Conservation (phyloP, 2,888 invertebrate genomes). For the Hanleya hanleyi region DNA sequence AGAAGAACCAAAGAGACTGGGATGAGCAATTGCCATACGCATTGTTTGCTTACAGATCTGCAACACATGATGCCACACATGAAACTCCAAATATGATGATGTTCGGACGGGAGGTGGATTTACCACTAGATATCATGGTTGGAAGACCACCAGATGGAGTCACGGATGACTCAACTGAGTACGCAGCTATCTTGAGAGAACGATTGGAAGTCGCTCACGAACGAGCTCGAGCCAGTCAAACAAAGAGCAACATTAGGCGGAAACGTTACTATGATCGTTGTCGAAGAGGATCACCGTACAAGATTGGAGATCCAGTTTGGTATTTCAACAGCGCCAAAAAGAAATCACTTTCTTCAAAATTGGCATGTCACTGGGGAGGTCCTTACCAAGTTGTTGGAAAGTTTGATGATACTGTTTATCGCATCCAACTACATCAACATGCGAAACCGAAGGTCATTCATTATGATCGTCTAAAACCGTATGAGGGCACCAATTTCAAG, state of each 20-base stretch:
- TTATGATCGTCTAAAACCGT: background rate
- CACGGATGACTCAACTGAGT: background rate
- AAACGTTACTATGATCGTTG: background rate
- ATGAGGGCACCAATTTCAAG: too few relatives aligned
- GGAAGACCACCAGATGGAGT: background rate
- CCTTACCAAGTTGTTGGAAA: background rate
- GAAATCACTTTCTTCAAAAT: background rate
- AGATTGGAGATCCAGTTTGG: background rate
- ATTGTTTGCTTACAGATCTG: constrained; percentile 26
- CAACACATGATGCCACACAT: constrained; percentile 16
- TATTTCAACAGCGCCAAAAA: background rate
- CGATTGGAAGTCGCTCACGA: background rate
- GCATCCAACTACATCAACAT: background rate
- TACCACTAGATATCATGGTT: constrained; percentile 26
- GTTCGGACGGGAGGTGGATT: constrained; percentile 11
- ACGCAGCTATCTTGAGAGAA: background rate
- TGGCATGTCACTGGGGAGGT: background rate
- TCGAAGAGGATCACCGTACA: background rate
- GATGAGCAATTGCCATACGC: constrained; percentile 20
- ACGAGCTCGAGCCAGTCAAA: background rate
- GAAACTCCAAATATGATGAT: constrained; percentile 18
- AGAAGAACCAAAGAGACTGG: constrained; percentile 30
- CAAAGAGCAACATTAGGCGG: background rate
- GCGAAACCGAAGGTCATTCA: background rate
- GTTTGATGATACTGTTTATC: background rate